phyloP scores from a whole-genome alignment of 2,113 vertebrate genomes.

The Petroica traversi region DNA sequence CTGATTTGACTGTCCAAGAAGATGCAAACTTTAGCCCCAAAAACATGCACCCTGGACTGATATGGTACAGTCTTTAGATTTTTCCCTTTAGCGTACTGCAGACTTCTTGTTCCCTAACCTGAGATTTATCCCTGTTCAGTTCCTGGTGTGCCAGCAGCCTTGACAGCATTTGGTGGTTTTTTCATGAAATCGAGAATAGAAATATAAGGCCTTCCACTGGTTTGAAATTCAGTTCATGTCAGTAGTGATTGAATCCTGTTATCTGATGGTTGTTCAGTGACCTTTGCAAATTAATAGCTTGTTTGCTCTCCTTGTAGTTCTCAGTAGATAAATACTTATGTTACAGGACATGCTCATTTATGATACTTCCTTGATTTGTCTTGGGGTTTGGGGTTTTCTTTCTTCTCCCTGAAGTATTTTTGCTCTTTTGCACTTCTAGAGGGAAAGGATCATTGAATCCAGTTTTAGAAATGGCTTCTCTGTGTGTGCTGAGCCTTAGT shows the following conservation, averaged over 20 bases:
- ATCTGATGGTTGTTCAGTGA: slow-evolving; percentile 2
- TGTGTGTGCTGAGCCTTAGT: fast-evolving
- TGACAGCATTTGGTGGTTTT: neutral
- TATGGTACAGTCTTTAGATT: neutral
- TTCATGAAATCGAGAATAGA: neutral
- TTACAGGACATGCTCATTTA: neutral
- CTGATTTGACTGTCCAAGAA: neutral
- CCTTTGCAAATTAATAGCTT: slow-evolving; percentile 10
- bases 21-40: neutral
- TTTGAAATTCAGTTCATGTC: slow-evolving; percentile 10
- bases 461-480: neutral
- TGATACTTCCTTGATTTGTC: neutral
- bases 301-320: neutral
- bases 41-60: neutral
- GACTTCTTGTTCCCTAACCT: neutral
- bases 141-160: neutral
- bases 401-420: neutral
- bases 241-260: neutral
- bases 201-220: neutral
- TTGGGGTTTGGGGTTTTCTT: neutral
- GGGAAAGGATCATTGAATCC: neutral
- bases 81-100: neutral
- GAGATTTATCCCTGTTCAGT: neutral
- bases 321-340: neutral
- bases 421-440: neutral